These are phyloP conservation scores for Pemphredon lugubris DNA, from an alignment of 2,888 invertebrate species.

Conservation along the genomic window DNA sequence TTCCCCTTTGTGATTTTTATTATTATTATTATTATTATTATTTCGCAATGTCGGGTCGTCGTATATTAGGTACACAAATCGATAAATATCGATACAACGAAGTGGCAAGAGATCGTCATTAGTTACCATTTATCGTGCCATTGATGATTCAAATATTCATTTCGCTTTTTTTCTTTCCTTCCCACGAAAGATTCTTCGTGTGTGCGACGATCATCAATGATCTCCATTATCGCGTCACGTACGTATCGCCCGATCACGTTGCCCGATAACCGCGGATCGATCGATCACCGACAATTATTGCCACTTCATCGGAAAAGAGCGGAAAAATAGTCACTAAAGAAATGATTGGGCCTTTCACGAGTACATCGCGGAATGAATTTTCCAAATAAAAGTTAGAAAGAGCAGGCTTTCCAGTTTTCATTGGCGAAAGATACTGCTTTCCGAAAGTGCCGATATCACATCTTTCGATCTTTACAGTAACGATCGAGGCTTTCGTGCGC, in stretches of 20 bases:
- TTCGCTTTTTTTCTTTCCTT: no score
- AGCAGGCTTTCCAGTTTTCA: constrained; percentile 65
- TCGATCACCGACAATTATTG: constrained; percentile 19
- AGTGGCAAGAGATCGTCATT: constrained; percentile 26
- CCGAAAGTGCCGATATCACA: no score
- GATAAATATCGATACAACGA: constrained; percentile 6
- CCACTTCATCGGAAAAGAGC: constrained; percentile 20
- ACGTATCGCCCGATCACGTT: not conserved
- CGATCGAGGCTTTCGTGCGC: not conserved
- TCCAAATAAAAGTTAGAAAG: constrained; percentile 5
- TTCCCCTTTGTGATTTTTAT: not conserved
- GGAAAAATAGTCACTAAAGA: constrained; percentile 28
- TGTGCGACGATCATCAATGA: no score
- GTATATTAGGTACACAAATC: constrained; percentile 3
- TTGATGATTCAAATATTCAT: no score
- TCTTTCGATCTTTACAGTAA: not conserved
- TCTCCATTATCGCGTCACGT: no score
- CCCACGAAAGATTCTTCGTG: no score
- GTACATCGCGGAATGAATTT: constrained; percentile 7
- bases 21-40: not conserved
- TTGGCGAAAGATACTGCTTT: constrained; percentile 10
- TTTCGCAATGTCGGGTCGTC: constrained; percentile 27
- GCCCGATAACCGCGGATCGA: not conserved
- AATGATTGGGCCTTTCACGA: constrained; percentile 12
- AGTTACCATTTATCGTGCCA: no score